Evolutionary conservation across 2,888 invertebrate genomes (phyloP).

Genomic region (Noctua pronuba): DNA sequence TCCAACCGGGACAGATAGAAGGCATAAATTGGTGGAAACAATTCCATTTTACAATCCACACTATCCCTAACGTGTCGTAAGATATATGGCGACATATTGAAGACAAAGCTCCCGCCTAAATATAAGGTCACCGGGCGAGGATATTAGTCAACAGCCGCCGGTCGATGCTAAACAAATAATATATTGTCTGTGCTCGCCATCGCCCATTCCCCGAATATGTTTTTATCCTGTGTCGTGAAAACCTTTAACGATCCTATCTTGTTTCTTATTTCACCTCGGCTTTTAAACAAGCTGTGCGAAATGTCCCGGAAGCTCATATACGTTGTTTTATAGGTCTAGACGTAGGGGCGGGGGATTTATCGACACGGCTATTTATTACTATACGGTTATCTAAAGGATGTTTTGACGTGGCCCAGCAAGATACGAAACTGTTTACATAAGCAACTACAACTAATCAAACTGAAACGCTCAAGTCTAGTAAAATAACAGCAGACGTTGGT

Average conservation of each 20-base stretch:
- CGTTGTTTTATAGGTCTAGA: slow-evolving; percentile 54
- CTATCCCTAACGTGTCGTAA: slow-evolving; percentile 20
- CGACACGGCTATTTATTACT: slow-evolving; percentile 30
- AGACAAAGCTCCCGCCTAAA: slow-evolving; percentile 60
- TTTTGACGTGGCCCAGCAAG: slow-evolving; percentile 18
- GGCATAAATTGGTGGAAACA: slow-evolving; percentile 13
- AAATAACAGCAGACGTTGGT: slow-evolving; percentile 6
- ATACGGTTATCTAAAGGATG: slow-evolving; percentile 38
- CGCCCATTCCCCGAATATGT: slow-evolving; percentile 41
- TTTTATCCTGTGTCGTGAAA: slow-evolving; percentile 54
- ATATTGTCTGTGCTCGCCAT: slow-evolving; percentile 50
- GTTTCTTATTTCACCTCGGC: slow-evolving; percentile 48
- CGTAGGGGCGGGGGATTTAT: slow-evolving; percentile 43
- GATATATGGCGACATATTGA: slow-evolving; percentile 61
- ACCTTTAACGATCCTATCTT: slow-evolving; percentile 45
- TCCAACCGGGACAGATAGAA: background rate
- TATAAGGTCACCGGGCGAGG: slow-evolving; percentile 57
- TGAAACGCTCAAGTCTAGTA: slow-evolving; percentile 8
- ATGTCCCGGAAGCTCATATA: slow-evolving; percentile 49
- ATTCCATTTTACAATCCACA: slow-evolving; percentile 28
- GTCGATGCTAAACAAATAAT: slow-evolving; percentile 68
- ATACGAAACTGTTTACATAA: slow-evolving; percentile 29
- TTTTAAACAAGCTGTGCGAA: slow-evolving; percentile 46
- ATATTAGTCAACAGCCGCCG: slow-evolving; percentile 68
- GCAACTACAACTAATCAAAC: slow-evolving; percentile 21